Evolutionary conservation across 2,797 vertebrate genomes (phyloP), one percentile per base, ranked within the genome.

Genomic region (Anableps anableps): DNA sequence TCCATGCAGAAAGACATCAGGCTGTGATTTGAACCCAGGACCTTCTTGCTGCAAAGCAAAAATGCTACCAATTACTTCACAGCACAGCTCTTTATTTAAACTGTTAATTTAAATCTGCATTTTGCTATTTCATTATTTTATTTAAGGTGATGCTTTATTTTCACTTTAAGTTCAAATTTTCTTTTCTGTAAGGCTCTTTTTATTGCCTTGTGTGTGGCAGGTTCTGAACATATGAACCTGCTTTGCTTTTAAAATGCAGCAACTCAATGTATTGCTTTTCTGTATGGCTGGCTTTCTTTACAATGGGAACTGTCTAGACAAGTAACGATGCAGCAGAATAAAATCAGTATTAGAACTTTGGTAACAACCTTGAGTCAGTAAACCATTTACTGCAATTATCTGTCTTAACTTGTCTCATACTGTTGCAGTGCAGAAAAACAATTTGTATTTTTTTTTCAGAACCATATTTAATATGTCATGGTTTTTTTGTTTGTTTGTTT

Each of bases 391-490:
- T 14, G 38, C 73, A 13, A 77, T 74, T 23, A 77, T 45, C 51
- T 14, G 6, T 82, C 66, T 80, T 14, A 34, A 50, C 29, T 6
- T 78, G 31, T 8, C 31, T 76, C 1, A 34, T 23, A 68, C 68
- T 38, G 36, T 58, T 73, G 50, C n/a, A n/a, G n/a, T 19, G 80
- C 50, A 45, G 55, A 66, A 68, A 14, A 26, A 29, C 4, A 55
- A 26, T 80, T 72, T 79, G 34, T 34, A 64, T 68, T 51, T 76
- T 14, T 76, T 82, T 74, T 50, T 47, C 11, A 23, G 3, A 55
- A 74, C 79, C 71, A 34, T 64, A 36, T 84, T 76, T 74, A 76
- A 55, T 34, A 36, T 23, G 79, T 82, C 72, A 66, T 38, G 8
- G 4, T 34, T 21, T 19, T 64, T 71, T 80, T 26, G 9, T 64